Base-by-base conservation (phyloP, 2,113 vertebrate species). In the Ceyx margarethae region DNA sequence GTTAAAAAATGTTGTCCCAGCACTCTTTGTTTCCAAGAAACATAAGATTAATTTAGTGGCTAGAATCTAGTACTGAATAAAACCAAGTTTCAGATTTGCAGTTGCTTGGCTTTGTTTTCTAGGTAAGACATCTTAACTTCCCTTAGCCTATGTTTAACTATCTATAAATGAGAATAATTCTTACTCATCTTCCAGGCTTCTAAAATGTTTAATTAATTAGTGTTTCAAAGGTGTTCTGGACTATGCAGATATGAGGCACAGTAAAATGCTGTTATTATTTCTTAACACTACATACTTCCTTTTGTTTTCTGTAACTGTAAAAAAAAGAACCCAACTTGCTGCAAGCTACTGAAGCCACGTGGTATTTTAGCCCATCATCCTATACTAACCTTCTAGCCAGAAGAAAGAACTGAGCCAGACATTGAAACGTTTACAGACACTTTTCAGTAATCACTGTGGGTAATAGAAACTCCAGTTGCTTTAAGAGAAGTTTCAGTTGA, bases 401-500 rank as follows among this genome's bases (percentile, higher is more conserved):
- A 40, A 89, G 73, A 76, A 68, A 64, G 20, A 92, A 68, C 56
- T 28, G 40, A 95, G 48, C 65, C 89, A 96, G 90, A 90, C 68
- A 89, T 0, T 56, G 92, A 88, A 85, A 92, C 31, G 9, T 94
- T 96, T 89, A 72, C 88, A 92, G 88, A 89, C 74, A 26, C 77
- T 93, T 91, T 80, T 88, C 7, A 11, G 79, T 93, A 95, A 95
- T 95, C 31, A 3, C 69, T 77, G 73, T 88, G 90, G 87, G 90
- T 95, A 94, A 93, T 84, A 91, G 96, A 71, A 92, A 54, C 71
- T 82, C 86, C 53, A 66, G 51, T 95, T 80, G 68, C 67, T 84
- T 50, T 84, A 72, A 89, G 81, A 84, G 66, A 87, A 81, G 81
- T 42, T 74, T 94, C 54, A 84, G 58, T 94, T 93, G 85, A 62